These are phyloP conservation scores for Boloria euphrosyne DNA, from an alignment of 2,888 invertebrate species.

Conservation along the genomic window DNA sequence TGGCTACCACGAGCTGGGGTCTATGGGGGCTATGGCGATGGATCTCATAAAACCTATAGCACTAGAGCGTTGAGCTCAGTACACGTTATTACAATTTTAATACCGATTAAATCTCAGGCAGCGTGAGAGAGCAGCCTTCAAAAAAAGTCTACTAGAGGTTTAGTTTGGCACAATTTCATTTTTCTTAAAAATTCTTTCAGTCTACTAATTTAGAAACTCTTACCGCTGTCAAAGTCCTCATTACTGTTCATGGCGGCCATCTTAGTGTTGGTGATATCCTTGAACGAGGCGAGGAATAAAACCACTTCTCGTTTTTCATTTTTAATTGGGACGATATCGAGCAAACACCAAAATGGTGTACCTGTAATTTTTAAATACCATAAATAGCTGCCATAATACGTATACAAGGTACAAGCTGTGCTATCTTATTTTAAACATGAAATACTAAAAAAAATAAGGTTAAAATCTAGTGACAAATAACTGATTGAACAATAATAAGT, in stretches of 20 bases:
- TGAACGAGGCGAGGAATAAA: slow-evolving; percentile 96
- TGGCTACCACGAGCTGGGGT: slow-evolving; percentile 68
- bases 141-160: slow-evolving; percentile 26
- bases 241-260: slow-evolving; percentile 92
- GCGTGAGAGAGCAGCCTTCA: slow-evolving; percentile 41
- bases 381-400: not conserved
- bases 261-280: slow-evolving; percentile 96
- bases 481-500: no score
- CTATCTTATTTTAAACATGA: no score
- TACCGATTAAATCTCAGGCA: slow-evolving; percentile 4
- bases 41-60: slow-evolving; percentile 47
- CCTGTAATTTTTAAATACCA: slow-evolving; percentile 80
- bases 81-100: slow-evolving; percentile 57
- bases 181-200: slow-evolving; percentile 49
- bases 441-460: no score
- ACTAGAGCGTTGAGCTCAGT: slow-evolving; percentile 72
- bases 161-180: slow-evolving; percentile 36
- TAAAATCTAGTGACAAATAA: no score
- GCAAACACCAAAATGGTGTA: slow-evolving; percentile 95
- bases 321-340: slow-evolving; percentile 98
- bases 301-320: slow-evolving; percentile 99
- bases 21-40: slow-evolving; percentile 69
- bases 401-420: no score
- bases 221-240: slow-evolving; percentile 94
- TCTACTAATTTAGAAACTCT: slow-evolving; percentile 68